Percentiles rank a stretch among this genome's conserved stretches.
These are phyloP conservation scores for Chaetophractus vellerosus DNA, from an alignment of 2,797 vertebrate species.

Conservation along the genomic window DNA sequence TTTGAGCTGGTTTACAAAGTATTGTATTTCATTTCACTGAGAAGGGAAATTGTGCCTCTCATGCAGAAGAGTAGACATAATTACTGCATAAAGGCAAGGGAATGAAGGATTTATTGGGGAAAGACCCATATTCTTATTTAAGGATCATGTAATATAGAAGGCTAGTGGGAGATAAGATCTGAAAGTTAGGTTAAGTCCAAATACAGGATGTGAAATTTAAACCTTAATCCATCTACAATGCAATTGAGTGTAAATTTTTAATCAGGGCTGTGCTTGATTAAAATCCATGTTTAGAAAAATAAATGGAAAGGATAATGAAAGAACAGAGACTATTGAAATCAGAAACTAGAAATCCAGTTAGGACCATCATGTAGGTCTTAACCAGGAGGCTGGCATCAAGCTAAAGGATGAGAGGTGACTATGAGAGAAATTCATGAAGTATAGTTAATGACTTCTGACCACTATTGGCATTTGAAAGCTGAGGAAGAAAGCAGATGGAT, in stretches of 20 bases:
- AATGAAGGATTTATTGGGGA: conserved; percentile 16
- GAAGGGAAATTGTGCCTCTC: background rate
- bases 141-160: background rate
- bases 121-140: background rate
- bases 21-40: conserved; percentile 19
- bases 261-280: background rate
- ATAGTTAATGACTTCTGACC: background rate
- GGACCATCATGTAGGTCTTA: background rate
- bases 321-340: background rate
- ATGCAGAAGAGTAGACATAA: background rate
- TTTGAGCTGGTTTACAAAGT: background rate
- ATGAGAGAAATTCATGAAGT: conserved; percentile 18
- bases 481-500: background rate
- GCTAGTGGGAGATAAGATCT: background rate
- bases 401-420: background rate
- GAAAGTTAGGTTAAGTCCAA: background rate
- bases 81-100: conserved; percentile 24
- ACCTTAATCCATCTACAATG: background rate
- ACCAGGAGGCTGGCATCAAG: background rate
- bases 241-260: background rate
- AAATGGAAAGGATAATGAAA: background rate
- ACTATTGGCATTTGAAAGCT: background rate
- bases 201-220: conserved; percentile 35
- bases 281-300: conserved; percentile 35
- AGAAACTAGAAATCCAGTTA: background rate